Evolutionary conservation across 2,888 invertebrate genomes (phyloP).

Genomic region (Leucophenga maculata): DNA sequence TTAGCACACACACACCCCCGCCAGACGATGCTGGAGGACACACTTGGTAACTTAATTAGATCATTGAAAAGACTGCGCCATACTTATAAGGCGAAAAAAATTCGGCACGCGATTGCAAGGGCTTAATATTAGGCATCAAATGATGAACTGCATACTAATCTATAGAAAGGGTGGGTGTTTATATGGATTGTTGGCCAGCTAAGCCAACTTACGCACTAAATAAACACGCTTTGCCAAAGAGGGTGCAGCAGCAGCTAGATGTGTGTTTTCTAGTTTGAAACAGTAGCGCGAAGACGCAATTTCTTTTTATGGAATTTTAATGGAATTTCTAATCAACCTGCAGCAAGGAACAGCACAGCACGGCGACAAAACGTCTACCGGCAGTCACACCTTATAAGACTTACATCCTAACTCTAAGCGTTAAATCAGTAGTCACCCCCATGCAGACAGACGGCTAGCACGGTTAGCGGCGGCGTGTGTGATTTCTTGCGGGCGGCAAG

Average conservation of each 20-base stretch:
- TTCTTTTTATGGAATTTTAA: conserved; percentile 60
- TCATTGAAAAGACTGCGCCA: conserved; percentile 29
- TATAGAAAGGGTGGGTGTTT: conserved; percentile 18
- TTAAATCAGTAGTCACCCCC: conserved; percentile 19
- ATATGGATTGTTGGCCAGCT: conserved; percentile 35
- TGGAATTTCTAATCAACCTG: conserved; percentile 65
- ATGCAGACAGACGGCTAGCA: not conserved
- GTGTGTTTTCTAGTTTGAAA: conserved; percentile 22
- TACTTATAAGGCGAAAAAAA: conserved; percentile 36
- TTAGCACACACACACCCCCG: not conserved
- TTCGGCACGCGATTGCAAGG: conserved; percentile 39
- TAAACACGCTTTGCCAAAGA: conserved; percentile 14
- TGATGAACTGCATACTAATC: conserved; percentile 11
- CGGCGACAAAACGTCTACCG: conserved; percentile 36
- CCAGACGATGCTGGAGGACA: conserved; percentile 36
- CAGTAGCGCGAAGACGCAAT: conserved; percentile 26
- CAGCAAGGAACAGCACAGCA: conserved; percentile 45
- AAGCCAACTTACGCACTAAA: conserved; percentile 26
- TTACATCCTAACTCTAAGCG: not conserved
- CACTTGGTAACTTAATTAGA: conserved; percentile 61
- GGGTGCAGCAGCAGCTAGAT: conserved; percentile 53
- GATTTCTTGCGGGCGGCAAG: conserved; percentile 30
- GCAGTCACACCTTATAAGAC: conserved; percentile 14
- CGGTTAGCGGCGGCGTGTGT: conserved; percentile 21
- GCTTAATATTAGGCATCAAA: not conserved